Evolutionary conservation across 1,140 invertebrate species (phyloP).

Genomic region (Holotrichia oblita): DNA sequence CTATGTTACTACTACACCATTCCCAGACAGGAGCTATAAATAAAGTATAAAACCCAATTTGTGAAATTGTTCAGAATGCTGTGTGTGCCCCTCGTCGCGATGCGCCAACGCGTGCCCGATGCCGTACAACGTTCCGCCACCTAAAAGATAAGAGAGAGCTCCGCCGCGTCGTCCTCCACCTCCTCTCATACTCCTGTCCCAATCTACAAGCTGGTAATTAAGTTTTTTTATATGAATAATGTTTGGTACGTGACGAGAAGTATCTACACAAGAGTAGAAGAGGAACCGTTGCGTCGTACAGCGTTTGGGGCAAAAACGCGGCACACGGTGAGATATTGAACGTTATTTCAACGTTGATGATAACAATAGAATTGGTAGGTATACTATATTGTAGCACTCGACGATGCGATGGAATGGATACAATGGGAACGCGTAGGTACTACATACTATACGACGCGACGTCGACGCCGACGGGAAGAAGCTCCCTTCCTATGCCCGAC

Average conservation of each 20-base stretch:
- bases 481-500: too few relatives aligned
- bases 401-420: too few relatives aligned
- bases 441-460: too few relatives aligned
- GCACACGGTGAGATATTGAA: neutral
- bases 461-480: too few relatives aligned
- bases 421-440: neutral
- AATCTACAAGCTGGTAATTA: constrained; percentile 5
- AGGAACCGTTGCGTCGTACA: neutral
- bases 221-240: constrained; percentile 9
- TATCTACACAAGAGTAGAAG: neutral
- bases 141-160: neutral
- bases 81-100: neutral
- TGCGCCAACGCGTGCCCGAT: neutral
- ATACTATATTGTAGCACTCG: too few relatives aligned
- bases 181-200: neutral
- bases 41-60: neutral
- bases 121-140: neutral
- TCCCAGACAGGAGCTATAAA: neutral
- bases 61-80: neutral
- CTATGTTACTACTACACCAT: too few relatives aligned
- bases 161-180: too few relatives aligned
- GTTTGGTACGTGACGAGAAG: neutral
- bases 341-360: neutral
- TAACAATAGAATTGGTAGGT: neutral
- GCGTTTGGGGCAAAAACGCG: neutral